phyloP scores from a whole-genome alignment of 2,113 vertebrate genomes.

The Solea solea region DNA sequence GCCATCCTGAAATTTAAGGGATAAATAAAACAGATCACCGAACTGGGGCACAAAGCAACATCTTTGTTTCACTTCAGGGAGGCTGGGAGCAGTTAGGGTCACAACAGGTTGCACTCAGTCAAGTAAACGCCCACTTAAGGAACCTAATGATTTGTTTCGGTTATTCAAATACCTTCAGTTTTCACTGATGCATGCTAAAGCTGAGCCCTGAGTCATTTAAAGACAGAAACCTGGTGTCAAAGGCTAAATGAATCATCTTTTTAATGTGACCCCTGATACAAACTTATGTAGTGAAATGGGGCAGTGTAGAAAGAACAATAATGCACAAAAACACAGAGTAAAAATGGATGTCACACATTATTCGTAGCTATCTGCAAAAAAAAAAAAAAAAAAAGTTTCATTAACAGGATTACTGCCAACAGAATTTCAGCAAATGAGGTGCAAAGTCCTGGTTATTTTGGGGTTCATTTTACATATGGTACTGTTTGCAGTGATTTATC shows the following conservation, averaged over 20 bases:
- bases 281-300: conserved; percentile 40
- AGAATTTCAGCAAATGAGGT: neutral
- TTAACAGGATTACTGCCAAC: neutral
- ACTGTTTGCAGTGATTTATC: neutral
- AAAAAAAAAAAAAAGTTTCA: neutral
- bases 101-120: conserved; percentile 55
- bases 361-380: neutral
- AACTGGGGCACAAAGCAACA: conserved; percentile 50
- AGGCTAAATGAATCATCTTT: conserved; percentile 60
- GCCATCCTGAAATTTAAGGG: conserved; percentile 46
- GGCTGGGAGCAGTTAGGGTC: conserved; percentile 49
- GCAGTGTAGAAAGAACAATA: conserved; percentile 12
- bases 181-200: conserved; percentile 51
- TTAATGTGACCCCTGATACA: conserved; percentile 44
- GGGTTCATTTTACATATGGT: neutral
- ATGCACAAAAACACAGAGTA: neutral
- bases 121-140: conserved; percentile 58
- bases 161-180: conserved; percentile 65
- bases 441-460: neutral
- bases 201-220: conserved; percentile 58
- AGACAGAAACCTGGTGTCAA: conserved; percentile 43
- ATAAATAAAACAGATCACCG: conserved; percentile 63
- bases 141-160: conserved; percentile 60
- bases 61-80: conserved; percentile 55
- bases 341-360: neutral